Evolutionary conservation across 2,113 vertebrate species (phyloP).

Genomic region (Vidua macroura): DNA sequence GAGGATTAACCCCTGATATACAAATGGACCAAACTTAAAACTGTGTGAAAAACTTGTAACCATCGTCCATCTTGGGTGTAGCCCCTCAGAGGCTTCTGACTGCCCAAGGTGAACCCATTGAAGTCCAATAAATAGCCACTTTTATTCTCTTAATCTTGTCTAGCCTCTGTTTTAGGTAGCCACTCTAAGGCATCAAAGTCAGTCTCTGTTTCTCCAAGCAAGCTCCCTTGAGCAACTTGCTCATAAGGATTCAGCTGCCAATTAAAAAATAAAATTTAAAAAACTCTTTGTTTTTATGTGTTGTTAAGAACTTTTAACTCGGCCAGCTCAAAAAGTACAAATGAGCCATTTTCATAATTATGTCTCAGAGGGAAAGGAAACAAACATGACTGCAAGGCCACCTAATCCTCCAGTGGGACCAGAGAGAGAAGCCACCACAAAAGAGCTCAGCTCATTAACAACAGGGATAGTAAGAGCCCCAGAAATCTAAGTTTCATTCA

Average conservation of each 20-base stretch:
- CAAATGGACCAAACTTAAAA: no score
- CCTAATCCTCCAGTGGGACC: background rate
- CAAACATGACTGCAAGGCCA: background rate
- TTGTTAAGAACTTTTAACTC: background rate
- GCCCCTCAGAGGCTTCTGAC: background rate
- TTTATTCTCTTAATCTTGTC: background rate
- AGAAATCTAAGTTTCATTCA: background rate
- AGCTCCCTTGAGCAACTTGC: background rate
- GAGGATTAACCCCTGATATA: background rate
- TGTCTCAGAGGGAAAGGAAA: background rate
- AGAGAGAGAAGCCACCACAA: background rate
- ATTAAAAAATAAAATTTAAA: background rate
- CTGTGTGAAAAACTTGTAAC: background rate
- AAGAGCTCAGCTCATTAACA: background rate
- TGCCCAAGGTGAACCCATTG: background rate
- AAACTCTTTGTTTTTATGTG: background rate
- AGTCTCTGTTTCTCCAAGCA: background rate
- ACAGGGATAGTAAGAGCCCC: background rate
- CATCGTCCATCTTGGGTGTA: background rate
- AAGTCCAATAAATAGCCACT: no score
- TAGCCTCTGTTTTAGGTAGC: background rate
- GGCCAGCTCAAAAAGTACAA: background rate
- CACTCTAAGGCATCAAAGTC: background rate
- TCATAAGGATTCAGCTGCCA: background rate
- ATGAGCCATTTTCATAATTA: background rate